Percentiles rank a stretch among this genome's conserved stretches.
Evolutionary conservation across 2,113 vertebrate genomes (phyloP).

Genomic region (Channa maculata): DNA sequence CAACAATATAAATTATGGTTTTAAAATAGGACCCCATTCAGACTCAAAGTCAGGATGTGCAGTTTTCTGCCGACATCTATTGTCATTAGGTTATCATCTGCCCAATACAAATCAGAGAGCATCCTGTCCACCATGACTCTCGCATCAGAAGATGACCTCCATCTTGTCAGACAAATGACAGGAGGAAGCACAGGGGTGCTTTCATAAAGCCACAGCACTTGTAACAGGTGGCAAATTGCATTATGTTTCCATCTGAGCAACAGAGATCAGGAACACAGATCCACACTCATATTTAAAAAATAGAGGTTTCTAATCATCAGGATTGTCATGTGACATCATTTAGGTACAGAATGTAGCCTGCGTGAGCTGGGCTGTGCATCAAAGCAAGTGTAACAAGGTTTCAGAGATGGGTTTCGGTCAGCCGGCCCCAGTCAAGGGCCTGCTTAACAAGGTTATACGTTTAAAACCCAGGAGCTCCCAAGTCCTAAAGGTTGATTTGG

Average conservation of each 20-base stretch:
- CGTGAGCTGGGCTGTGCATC: slow-evolving; percentile 77
- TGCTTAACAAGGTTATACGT: slow-evolving; percentile 79
- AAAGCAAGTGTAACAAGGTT: slow-evolving; percentile 82
- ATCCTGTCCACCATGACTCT: slow-evolving; percentile 66
- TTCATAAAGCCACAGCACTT: slow-evolving; percentile 82
- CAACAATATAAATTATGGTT: slow-evolving; percentile 11
- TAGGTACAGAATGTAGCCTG: slow-evolving; percentile 76
- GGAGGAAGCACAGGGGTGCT: slow-evolving; percentile 76
- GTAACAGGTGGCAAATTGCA: slow-evolving; percentile 84
- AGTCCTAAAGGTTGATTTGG: slow-evolving; percentile 73
- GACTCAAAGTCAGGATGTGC: slow-evolving; percentile 25
- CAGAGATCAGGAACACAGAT: slow-evolving; percentile 76
- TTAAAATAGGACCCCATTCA: slow-evolving; percentile 9
- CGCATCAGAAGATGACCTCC: slow-evolving; percentile 76
- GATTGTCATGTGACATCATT: slow-evolving; percentile 83
- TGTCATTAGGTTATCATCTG: slow-evolving; percentile 66
- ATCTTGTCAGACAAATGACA: slow-evolving; percentile 78
- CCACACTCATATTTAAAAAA: slow-evolving; percentile 79
- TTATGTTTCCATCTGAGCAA: slow-evolving; percentile 79
- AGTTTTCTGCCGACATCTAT: slow-evolving; percentile 42
- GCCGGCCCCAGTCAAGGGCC: slow-evolving; percentile 68
- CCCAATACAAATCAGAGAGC: slow-evolving; percentile 66
- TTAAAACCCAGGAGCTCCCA: slow-evolving; percentile 73
- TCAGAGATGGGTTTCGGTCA: slow-evolving; percentile 79
- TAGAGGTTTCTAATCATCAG: slow-evolving; percentile 80